A percentile compares a stretch with the other conserved stretches of the same genome.
phyloP scores from a whole-genome alignment of 2,888 invertebrate genomes.

The Andrena praecox region DNA sequence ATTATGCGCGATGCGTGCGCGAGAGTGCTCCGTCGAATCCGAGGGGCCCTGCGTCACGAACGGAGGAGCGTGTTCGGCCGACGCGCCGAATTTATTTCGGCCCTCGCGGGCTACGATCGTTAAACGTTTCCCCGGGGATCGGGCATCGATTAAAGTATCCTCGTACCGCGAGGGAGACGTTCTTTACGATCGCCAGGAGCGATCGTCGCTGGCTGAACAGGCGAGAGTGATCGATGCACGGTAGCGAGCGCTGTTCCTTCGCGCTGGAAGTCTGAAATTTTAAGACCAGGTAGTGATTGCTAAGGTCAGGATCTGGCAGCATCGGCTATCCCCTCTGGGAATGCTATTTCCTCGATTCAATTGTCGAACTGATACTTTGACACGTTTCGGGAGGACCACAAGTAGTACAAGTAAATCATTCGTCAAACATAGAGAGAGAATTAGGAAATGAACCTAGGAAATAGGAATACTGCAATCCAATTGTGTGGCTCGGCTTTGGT shows the following conservation, averaged over 20 bases:
- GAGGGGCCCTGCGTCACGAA: not conserved
- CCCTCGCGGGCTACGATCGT: slow-evolving; percentile 36
- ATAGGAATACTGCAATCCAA: too few species aligned
- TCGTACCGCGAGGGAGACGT: not conserved
- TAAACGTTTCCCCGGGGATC: slow-evolving; percentile 13
- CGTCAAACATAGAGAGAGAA: too few species aligned
- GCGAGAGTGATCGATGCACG: not conserved
- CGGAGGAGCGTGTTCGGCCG: not conserved
- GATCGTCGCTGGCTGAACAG: slow-evolving; percentile 12
- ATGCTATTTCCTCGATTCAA: too few species aligned
- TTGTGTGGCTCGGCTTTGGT: too few species aligned
- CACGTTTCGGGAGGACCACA: too few species aligned
- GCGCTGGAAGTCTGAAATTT: not conserved
- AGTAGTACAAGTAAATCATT: too few species aligned
- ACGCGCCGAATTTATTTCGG: slow-evolving; percentile 41
- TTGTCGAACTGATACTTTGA: too few species aligned
- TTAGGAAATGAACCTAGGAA: too few species aligned
- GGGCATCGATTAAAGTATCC: slow-evolving; percentile 41
- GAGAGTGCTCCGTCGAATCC: slow-evolving; percentile 8
- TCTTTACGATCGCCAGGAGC: slow-evolving; percentile 24
- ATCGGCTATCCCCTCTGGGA: too few species aligned
- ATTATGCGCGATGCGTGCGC: slow-evolving; percentile 46
- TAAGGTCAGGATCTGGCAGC: too few species aligned
- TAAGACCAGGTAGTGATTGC: too few species aligned
- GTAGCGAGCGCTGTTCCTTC: not conserved